These are phyloP conservation scores for Fabriciana adippe DNA, from an alignment of 2,888 invertebrate genomes.

Conservation along the genomic window DNA sequence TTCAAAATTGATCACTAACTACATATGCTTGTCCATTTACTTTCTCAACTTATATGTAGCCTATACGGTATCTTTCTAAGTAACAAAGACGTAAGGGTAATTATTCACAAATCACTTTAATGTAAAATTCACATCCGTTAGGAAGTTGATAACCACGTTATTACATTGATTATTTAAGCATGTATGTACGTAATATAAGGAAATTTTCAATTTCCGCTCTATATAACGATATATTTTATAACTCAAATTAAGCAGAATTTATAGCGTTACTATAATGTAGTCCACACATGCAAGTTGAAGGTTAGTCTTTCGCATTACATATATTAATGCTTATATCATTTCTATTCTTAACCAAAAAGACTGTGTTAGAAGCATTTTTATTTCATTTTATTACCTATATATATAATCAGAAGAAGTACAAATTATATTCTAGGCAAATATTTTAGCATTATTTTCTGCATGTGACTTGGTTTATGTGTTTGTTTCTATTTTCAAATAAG, in stretches of 20 bases:
- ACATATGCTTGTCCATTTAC: conserved; percentile 7
- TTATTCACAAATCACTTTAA: conserved; percentile 26
- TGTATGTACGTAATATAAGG: conserved; percentile 36
- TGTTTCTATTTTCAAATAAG: too few relatives aligned
- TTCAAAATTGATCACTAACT: too few relatives aligned
- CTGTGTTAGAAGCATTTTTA: too few relatives aligned
- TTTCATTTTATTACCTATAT: too few relatives aligned
- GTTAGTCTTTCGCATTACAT: background rate
- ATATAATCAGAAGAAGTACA: too few relatives aligned
- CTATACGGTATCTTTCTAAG: background rate
- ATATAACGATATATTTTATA: conserved; percentile 24
- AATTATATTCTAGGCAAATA: too few relatives aligned
- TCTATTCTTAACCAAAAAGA: background rate
- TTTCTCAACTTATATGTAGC: background rate
- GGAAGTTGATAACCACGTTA: conserved; percentile 39
- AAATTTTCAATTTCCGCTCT: conserved; percentile 30
- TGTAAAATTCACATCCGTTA: conserved; percentile 32
- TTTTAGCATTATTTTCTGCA: too few relatives aligned
- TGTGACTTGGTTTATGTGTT: too few relatives aligned
- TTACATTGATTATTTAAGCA: conserved; percentile 45
- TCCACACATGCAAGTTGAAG: background rate
- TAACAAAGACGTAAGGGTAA: conserved; percentile 15
- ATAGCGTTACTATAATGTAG: conserved; percentile 4
- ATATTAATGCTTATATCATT: background rate
- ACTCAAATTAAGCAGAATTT: conserved; percentile 12